A percentile compares a stretch with the other conserved stretches of the same genome.
phyloP scores from a whole-genome alignment of 2,113 vertebrate species.

The Marmota flaviventris region DNA sequence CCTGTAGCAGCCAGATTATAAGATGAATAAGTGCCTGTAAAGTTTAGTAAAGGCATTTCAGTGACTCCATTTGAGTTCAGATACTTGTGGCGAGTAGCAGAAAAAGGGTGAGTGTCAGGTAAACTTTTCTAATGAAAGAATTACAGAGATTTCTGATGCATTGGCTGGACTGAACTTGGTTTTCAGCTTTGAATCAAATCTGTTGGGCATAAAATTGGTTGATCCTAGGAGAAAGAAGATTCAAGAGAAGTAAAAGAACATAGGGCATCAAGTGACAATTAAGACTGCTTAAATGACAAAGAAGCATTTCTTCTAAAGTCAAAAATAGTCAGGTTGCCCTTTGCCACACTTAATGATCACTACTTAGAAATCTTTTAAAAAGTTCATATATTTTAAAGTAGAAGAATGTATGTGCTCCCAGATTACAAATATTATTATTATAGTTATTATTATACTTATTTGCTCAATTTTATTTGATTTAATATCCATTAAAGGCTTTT shows the following conservation, averaged over 20 bases:
- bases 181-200: neutral
- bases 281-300: neutral
- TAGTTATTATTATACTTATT: neutral
- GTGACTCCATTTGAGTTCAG: conserved; percentile 40
- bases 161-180: neutral
- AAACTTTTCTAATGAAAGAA: neutral
- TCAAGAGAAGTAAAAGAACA: neutral
- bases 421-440: neutral
- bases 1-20: neutral
- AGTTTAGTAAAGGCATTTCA: conserved; percentile 35
- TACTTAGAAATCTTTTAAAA: neutral
- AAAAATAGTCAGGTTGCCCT: neutral
- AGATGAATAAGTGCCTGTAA: conserved; percentile 44
- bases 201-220: neutral
- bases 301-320: neutral
- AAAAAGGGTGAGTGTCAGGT: neutral
- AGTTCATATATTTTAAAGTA: neutral
- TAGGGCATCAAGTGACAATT: neutral
- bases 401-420: neutral
- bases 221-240: neutral
- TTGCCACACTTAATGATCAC: neutral
- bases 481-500: neutral
- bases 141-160: neutral
- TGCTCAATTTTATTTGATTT: conserved; percentile 8
- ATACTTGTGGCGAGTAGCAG: neutral